phyloP scores from a whole-genome alignment of 2,888 invertebrate species.

The Caenorhabditis imperialis region DNA sequence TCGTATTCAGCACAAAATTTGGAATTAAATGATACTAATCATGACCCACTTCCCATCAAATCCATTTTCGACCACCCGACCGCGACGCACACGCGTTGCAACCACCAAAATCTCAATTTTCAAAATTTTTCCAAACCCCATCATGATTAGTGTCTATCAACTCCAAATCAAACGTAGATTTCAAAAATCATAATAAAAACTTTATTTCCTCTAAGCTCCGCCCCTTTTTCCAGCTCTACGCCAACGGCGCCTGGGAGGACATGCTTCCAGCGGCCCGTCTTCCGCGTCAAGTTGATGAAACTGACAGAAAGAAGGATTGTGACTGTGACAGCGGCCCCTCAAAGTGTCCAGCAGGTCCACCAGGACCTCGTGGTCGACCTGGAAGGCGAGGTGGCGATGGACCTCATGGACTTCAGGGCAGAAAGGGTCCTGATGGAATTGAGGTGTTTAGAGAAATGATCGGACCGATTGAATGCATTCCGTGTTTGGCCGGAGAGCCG shows the following conservation, averaged over 20 bases:
- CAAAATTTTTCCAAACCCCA: too few species aligned
- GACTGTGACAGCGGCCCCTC: conserved; percentile 22
- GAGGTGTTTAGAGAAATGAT: conserved; percentile 40
- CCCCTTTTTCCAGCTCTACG: conserved; percentile 46
- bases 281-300: conserved; percentile 17
- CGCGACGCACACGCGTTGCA: too few species aligned
- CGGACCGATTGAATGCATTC: conserved; percentile 47
- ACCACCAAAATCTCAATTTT: too few species aligned
- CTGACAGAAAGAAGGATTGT: conserved; percentile 26
- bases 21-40: too few species aligned
- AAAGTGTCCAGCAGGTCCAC: conserved; percentile 42
- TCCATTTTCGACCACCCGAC: too few species aligned
- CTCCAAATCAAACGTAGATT: too few species aligned
- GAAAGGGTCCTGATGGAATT: conserved; percentile 45
- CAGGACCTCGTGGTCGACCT: conserved; percentile 48
- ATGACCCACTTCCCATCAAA: too few species aligned
- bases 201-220: too few species aligned
- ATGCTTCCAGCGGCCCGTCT: conserved; percentile 44
- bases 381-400: conserved; percentile 51
- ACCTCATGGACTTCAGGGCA: conserved; percentile 47
- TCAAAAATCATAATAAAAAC: too few species aligned
- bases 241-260: conserved; percentile 49
- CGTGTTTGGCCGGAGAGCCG: conserved; percentile 47
- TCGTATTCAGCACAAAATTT: too few species aligned
- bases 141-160: too few species aligned